Base-by-base conservation (phyloP, 2,113 vertebrate genomes). In the Capreolus pygargus region DNA sequence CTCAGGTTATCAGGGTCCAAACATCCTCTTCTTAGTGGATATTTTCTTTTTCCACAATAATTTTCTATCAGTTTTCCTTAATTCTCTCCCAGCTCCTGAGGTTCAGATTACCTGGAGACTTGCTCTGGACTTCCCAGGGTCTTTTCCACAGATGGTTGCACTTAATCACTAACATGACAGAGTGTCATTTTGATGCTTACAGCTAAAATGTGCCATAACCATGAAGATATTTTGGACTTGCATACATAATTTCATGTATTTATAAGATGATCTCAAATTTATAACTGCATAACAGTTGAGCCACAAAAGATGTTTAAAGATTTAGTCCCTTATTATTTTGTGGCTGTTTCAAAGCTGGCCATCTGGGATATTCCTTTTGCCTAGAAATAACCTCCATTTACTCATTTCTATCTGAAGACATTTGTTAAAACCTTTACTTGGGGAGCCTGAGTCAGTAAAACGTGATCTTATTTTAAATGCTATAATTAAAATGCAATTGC, bases 401-500 rank as follows among this genome's bases (percentile, higher is more conserved):
- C 4, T 28, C 30, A 94, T 64, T 87, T 94, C 76, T 79, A 96
- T 58, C 91, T 39, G 25, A 30, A 97, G 30, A 96, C 52, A 55
- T 91, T 91, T 96, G 36, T 43, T 90, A 78, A 91, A 89, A 84
- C 33, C 16, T 96, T 97, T 93, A 61, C 14, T 95, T 96, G 21
- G 55, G 25, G 25, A 93, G 86, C 36, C 50, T 33, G 8, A 82
- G 54, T 70, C 36, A 86, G 30, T 89, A 86, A 96, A 95, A 95
- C 74, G 52, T 74, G 70, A 93, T 95, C n/a, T 83, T 86, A 23
- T 89, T 97, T 95, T 92, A 97, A 96, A 96, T 67, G 23, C 39
- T 96, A 17, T 93, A 94, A 96, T 92, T 95, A 96, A 98, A 84
- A 95, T 76, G 23, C 47, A 97, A 94, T 96, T 94, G 91, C 89